phyloP scores from a whole-genome alignment of 1,140 invertebrate genomes.

The roundworm (Caenorhabditis elegans) region WBcel235 BX284606.5:9240501-9241000 shows the following conservation, averaged over 20 bases:
- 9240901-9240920: background rate
- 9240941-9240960: background rate
- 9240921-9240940: background rate
- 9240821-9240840: background rate
- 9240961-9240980: slow-evolving; percentile 15
- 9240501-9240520: slow-evolving; percentile 58
- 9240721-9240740: too few species aligned
- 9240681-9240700: slow-evolving; percentile 27
- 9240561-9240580: slow-evolving; percentile 45
- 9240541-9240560: slow-evolving; percentile 60
- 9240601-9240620: background rate
- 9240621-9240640: background rate
- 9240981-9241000: slow-evolving; percentile 13
- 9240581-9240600: background rate
- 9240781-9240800: background rate
- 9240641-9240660: slow-evolving; percentile 27
- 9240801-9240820: background rate
- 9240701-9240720: background rate
- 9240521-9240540: slow-evolving; percentile 55
- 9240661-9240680: slow-evolving; percentile 12
- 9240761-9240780: slow-evolving; percentile 13
- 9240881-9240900: background rate
- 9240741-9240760: background rate
- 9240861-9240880: background rate
- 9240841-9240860: background rate